These are phyloP conservation scores for Hozukius guyotensis DNA, from an alignment of 2,797 vertebrate species.

Conservation along the genomic window DNA sequence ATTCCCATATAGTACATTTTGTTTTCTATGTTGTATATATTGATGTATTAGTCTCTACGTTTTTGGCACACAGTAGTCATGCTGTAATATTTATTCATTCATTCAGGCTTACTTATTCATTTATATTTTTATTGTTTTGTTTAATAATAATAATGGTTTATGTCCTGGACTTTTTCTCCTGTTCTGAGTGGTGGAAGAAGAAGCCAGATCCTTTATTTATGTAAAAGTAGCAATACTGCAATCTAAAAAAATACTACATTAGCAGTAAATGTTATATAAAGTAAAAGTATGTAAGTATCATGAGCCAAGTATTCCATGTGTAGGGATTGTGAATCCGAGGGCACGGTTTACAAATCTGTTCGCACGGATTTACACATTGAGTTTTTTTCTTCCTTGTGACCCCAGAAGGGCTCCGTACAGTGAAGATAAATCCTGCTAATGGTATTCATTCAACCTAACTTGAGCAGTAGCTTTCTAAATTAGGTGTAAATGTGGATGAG, in stretches of 20 bases:
- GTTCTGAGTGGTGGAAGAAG: neutral
- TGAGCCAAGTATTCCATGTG: neutral
- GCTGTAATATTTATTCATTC: neutral
- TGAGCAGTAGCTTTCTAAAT: fast-evolving
- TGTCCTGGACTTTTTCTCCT: neutral
- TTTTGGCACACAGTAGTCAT: neutral
- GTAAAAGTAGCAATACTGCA: neutral
- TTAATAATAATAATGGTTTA: neutral
- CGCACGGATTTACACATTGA: neutral
- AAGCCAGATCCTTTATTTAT: neutral
- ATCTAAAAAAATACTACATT: neutral
- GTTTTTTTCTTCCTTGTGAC: neutral
- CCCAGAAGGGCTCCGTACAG: too few relatives aligned
- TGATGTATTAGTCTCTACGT: neutral
- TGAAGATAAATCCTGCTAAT: too few relatives aligned
- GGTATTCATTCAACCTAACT: too few relatives aligned
- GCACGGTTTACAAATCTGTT: neutral
- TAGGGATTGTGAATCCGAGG: neutral
- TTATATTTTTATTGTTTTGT: neutral
- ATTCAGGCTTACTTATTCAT: neutral
- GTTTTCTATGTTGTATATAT: neutral
- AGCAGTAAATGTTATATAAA: too few relatives aligned
- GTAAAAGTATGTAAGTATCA: neutral
- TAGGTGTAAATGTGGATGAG: too few relatives aligned
- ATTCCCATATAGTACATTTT: neutral